phyloP scores from a whole-genome alignment of 2,888 invertebrate genomes.

The Pediacus dermestoides region DNA sequence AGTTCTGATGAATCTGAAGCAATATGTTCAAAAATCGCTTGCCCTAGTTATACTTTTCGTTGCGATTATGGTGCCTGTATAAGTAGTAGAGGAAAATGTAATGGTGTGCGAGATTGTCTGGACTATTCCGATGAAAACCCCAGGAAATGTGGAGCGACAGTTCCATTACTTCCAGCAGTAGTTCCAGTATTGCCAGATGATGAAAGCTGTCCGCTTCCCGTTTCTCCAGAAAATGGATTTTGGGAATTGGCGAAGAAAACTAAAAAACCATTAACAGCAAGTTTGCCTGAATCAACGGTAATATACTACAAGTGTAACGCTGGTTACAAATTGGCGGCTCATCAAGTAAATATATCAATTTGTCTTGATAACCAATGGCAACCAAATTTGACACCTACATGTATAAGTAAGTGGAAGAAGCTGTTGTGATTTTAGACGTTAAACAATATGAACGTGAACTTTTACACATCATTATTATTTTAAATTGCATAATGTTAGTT shows the following conservation, averaged over 20 bases:
- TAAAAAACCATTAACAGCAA: conserved; percentile 21
- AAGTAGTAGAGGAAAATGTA: conserved; percentile 53
- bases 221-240: conserved; percentile 30
- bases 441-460: too few relatives aligned
- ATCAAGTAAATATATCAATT: neutral
- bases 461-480: too few relatives aligned
- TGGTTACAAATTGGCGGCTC: conserved; percentile 22
- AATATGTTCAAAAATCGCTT: conserved; percentile 29
- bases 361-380: neutral
- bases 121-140: conserved; percentile 53
- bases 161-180: conserved; percentile 10
- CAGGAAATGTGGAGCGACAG: conserved; percentile 15
- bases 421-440: too few relatives aligned
- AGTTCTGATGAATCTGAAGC: conserved; percentile 37
- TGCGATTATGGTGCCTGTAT: conserved; percentile 43
- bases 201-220: conserved; percentile 29
- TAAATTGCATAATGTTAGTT: too few relatives aligned
- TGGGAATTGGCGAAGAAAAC: conserved; percentile 22
- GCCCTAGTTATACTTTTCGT: conserved; percentile 31
- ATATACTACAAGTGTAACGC: conserved; percentile 27
- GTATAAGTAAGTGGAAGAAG: neutral
- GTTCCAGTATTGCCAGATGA: neutral
- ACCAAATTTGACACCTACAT: neutral
- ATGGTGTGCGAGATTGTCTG: conserved; percentile 50
- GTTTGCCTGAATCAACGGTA: conserved; percentile 20